Percentiles rank a stretch among this genome's conserved stretches.
These are phyloP conservation scores for Stegodyphus mimosarum DNA, from an alignment of 1,140 invertebrate species.

Conservation along the genomic window DNA sequence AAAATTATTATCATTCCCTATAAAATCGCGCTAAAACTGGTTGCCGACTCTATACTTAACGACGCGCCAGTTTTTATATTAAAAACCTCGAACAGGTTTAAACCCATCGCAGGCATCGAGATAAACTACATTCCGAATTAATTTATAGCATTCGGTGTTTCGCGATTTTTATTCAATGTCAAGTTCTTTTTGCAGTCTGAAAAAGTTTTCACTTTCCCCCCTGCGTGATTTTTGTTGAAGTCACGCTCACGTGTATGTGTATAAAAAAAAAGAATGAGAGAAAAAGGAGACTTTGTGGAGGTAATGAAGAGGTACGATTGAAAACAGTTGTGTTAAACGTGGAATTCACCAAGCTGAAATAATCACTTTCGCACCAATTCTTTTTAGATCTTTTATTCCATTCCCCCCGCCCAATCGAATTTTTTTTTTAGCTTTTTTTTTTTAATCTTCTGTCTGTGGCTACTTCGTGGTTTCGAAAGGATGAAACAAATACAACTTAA, in stretches of 20 bases:
- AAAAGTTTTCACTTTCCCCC: neutral
- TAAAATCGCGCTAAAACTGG: neutral
- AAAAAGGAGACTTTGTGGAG: neutral
- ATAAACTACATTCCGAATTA: constrained; percentile 41
- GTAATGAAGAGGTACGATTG: constrained; percentile 17
- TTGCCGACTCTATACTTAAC: constrained; percentile 12
- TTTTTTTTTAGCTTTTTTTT: too few species aligned
- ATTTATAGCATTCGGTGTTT: constrained; percentile 30
- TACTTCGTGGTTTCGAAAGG: too few species aligned
- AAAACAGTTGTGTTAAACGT: constrained; percentile 27
- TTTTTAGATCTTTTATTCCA: constrained; percentile 1
- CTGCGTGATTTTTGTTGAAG: neutral
- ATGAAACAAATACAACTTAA: too few species aligned
- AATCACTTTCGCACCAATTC: constrained; percentile 4
- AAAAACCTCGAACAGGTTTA: constrained; percentile 4
- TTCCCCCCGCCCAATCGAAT: neutral
- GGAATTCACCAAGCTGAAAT: constrained; percentile 13
- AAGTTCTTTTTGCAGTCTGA: constrained; percentile 1
- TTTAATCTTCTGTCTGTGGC: neutral
- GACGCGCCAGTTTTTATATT: neutral
- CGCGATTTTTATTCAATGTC: neutral
- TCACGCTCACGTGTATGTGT: neutral
- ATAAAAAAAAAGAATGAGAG: neutral
- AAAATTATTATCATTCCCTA: constrained; percentile 12
- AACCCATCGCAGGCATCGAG: neutral